Evolutionary conservation across 2,113 vertebrate genomes (phyloP).

Genomic region (Talpa occidentalis): DNA sequence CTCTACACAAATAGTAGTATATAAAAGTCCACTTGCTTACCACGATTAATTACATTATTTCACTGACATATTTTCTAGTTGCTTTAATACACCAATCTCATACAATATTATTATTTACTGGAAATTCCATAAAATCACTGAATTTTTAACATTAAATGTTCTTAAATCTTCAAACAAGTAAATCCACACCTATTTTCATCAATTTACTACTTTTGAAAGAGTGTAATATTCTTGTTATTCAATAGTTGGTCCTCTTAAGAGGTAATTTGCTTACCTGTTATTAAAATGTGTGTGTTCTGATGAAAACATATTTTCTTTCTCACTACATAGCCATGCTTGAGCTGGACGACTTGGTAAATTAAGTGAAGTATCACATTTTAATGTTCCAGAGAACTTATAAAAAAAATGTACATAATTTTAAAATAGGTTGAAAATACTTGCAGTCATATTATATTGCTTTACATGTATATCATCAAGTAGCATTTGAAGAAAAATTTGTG

Average conservation of each 20-base stretch:
- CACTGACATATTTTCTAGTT: conserved; percentile 38
- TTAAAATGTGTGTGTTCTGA: conserved; percentile 70
- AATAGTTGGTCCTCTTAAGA: neutral
- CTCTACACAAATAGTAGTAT: conserved; percentile 79
- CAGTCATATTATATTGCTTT: conserved; percentile 11
- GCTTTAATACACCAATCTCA: neutral
- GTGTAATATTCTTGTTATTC: neutral
- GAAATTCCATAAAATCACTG: conserved; percentile 21
- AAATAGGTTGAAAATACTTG: neutral
- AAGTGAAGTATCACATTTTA: conserved; percentile 67
- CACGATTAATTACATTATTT: conserved; percentile 54
- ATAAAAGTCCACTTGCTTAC: conserved; percentile 67
- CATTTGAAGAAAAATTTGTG: neutral
- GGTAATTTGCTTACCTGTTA: conserved; percentile 84
- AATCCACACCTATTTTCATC: neutral
- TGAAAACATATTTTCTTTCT: conserved; percentile 75
- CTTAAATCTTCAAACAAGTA: neutral
- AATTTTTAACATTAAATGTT: conserved; percentile 42
- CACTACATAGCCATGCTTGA: conserved; percentile 86
- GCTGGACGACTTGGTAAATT: conserved; percentile 75
- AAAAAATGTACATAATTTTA: neutral
- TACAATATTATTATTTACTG: neutral
- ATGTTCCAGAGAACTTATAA: conserved; percentile 70
- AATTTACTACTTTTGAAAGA: neutral
- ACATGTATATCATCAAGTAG: neutral